Evolutionary conservation across 2,113 vertebrate species (phyloP).

Genomic region (Ciconia boyciana): DNA sequence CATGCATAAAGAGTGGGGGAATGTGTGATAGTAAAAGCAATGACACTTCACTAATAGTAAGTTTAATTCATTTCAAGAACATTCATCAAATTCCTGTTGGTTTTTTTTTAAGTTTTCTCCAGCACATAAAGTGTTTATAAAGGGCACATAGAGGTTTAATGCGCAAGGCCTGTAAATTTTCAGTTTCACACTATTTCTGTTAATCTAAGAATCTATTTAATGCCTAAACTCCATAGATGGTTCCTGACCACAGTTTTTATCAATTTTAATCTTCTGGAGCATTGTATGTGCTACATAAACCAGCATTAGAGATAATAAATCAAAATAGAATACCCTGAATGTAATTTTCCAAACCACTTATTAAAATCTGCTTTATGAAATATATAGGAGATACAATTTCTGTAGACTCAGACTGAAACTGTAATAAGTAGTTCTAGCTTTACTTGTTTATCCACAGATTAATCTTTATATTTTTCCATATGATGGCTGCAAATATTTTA

Average conservation of each 20-base stretch:
- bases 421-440: background rate
- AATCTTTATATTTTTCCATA: slow-evolving; percentile 11
- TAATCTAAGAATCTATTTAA: slow-evolving; percentile 36
- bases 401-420: slow-evolving; percentile 5
- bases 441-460: background rate
- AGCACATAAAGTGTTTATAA: slow-evolving; percentile 8
- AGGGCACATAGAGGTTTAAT: background rate
- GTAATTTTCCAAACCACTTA: slow-evolving; percentile 44
- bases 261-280: slow-evolving; percentile 40
- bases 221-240: slow-evolving; percentile 14
- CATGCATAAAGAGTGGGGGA: background rate
- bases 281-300: slow-evolving; percentile 14
- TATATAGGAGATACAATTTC: slow-evolving; percentile 32
- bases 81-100: background rate
- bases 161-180: background rate
- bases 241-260: slow-evolving; percentile 20
- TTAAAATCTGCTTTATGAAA: slow-evolving; percentile 40
- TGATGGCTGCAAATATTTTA: slow-evolving; percentile 19
- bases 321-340: slow-evolving; percentile 26
- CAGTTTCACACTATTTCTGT: slow-evolving; percentile 15
- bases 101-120: background rate
- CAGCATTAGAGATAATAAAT: slow-evolving; percentile 46
- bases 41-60: background rate
- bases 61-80: background rate
- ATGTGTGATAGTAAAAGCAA: background rate